Conservation (phyloP, 2,888 invertebrate species). For the Melinopterus prodromus region DNA sequence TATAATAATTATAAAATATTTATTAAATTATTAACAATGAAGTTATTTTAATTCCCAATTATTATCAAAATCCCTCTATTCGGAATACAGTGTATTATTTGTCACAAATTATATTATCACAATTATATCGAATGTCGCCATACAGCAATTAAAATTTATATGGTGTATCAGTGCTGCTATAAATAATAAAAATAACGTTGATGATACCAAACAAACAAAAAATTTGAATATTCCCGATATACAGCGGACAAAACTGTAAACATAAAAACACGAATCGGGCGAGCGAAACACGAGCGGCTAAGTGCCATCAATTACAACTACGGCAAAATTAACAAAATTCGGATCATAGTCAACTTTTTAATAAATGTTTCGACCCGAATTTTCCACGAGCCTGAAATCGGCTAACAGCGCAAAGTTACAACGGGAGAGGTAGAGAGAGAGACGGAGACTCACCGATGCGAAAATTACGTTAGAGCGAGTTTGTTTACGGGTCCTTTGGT, state of each 20-base stretch:
- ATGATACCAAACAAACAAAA: too few species aligned
- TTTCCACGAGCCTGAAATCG: not conserved
- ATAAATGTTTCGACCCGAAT: not conserved
- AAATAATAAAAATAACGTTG: too few species aligned
- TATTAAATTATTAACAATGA: too few species aligned
- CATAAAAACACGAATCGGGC: not conserved
- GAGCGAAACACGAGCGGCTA: not conserved
- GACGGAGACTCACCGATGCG: not conserved
- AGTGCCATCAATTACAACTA: not conserved
- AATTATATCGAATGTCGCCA: too few species aligned
- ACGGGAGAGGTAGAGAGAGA: not conserved
- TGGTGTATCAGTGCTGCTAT: too few species aligned
- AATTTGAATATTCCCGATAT: not conserved
- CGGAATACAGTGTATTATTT: too few species aligned
- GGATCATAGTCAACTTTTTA: not conserved
- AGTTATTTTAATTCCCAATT: too few species aligned
- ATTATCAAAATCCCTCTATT: too few species aligned
- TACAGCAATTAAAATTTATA: too few species aligned
- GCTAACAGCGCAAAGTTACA: not conserved
- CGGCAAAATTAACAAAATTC: not conserved
- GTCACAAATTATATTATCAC: too few species aligned
- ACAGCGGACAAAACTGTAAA: not conserved
- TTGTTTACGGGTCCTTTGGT: slow-evolving; percentile 4
- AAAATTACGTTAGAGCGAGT: not conserved
- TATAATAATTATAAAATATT: too few species aligned